Base-by-base conservation (phyloP, 2,888 invertebrate genomes). In the Andrena minutula region DNA sequence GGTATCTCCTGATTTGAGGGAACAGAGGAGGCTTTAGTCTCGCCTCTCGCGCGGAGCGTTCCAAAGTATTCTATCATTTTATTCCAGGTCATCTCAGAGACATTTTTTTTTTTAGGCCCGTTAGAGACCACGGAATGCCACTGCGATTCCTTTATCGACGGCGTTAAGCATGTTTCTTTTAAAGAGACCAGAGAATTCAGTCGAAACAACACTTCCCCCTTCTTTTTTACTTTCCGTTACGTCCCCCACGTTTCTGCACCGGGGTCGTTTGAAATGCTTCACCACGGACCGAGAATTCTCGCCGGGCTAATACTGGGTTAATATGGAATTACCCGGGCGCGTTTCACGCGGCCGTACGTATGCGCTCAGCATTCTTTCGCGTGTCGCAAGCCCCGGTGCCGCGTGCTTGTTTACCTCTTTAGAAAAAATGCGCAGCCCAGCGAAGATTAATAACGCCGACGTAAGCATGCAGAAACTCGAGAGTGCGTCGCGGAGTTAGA, bases 1-100 rank as follows among this genome's bases (percentile, higher is more conserved):
- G 91, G 89, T 88, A 92, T 90, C 90, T 92, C 92, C 93, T 93
- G 90, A 91, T 91, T 89, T 81, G 86, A 89, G 85, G 89, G 90
- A 90, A 91, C 88, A 91, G 85, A 90, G 87, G 85, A 89, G 84
- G 87, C 89, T 75, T 90, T 90, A 81, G 47, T 79, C 83, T 82
- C 83, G 84, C 75, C 79, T 32, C 70, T 66, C 68, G 82, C 85
- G 66, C 49, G 77, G 82, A 89, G 75, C 89, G 86, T 88, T 82
- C 80, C 88, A 87, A 89, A 87, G 86, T 64, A 58, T 35, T 4
- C 10, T 5, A 49, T 28, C 8, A 20, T 51, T 16, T 7, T 23
- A 32, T 68, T 35, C 56, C 53, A 26, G 26, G 51, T 26, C 4
- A 58, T 26, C 26, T 26, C 58, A n/a, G 16, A 58, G 2, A 26